These are phyloP conservation scores for Octonoba sinensis DNA, from an alignment of 2,888 invertebrate genomes.

Conservation along the genomic window DNA sequence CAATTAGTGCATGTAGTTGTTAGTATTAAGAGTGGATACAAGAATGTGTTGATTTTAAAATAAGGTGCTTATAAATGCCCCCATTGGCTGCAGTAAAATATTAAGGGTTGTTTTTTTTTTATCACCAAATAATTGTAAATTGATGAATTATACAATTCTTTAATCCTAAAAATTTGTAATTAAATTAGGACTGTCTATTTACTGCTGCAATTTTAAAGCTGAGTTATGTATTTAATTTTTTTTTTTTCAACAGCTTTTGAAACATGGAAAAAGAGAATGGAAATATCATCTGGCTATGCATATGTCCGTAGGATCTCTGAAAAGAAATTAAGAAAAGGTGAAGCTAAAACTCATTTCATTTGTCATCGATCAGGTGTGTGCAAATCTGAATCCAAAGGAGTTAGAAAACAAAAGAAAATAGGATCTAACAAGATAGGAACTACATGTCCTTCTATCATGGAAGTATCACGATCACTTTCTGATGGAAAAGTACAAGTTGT, in stretches of 20 bases:
- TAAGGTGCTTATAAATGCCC: too few relatives aligned
- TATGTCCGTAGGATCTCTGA: conserved; percentile 36
- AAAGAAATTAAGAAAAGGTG: conserved; percentile 25
- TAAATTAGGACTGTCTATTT: too few relatives aligned
- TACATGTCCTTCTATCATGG: conserved; percentile 53
- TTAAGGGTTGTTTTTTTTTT: too few relatives aligned
- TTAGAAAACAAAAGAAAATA: conserved; percentile 9
- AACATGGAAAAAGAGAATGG: conserved; percentile 34
- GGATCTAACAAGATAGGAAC: conserved; percentile 43
- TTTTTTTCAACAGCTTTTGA: conserved; percentile 33
- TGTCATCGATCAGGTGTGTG: conserved; percentile 45
- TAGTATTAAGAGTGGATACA: too few relatives aligned
- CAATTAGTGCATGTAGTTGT: too few relatives aligned
- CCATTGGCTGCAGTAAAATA: too few relatives aligned
- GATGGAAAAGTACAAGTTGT: conserved; percentile 35
- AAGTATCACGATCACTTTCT: conserved; percentile 29
- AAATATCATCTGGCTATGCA: conserved; percentile 20
- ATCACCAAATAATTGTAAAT: too few relatives aligned
- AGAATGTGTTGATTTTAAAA: too few relatives aligned
- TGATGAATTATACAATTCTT: background rate
- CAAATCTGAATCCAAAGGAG: conserved; percentile 30
- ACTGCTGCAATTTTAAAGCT: too few relatives aligned
- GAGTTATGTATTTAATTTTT: background rate
- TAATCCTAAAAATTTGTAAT: background rate
- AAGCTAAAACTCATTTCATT: conserved; percentile 41